Base-by-base conservation (phyloP, 2,113 vertebrate genomes). In the Microcebus griseorufus region DNA sequence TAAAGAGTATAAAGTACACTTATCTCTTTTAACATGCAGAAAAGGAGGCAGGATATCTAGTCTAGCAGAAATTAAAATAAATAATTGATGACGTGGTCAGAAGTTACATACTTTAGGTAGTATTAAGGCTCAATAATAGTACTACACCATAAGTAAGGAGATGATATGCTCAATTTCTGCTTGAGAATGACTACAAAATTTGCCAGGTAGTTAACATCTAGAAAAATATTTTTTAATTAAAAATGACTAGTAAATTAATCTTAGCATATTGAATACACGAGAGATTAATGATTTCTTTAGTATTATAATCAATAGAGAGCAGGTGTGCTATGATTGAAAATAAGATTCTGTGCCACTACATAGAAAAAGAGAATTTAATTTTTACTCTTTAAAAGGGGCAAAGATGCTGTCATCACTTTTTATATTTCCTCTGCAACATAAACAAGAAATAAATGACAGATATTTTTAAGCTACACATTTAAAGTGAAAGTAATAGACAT, bases 291-390 rank as follows among this genome's bases (percentile, higher is more conserved):
- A 55, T 96, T 84, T 65, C 23, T 67, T 60, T 94, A n/a, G 29
- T 9, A 18, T 81, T 78, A 76, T 64, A 78, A 90, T 90, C 78
- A 94, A 37, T 92, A 80, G n/a, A 73, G 27, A 76, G 85, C 8
- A 94, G 76, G 10, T 88, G 45, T 39, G 17, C 45, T 29, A 8
- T 64, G 20, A 62, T 75, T 90, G 65, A 93, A 62, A 96, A 64
- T 69, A 67, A 93, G 48, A 90, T 86, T 83, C 90, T 83, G 25
- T n/a, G 9, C 90, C 10, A 58, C 11, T 80, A 1, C 67, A 32
- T 42, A 70, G n/a, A 69, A 79, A 88, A 94, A n/a, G 5, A n/a
- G 2, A 84, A 84, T 84, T 93, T 76, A 78, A 94, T 92, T 84
- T 86, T 3, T 23, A 60, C 1, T 18, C 13, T 87, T 34, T 53